phyloP scores from a whole-genome alignment of 2,797 vertebrate genomes.

The Allobates femoralis region DNA sequence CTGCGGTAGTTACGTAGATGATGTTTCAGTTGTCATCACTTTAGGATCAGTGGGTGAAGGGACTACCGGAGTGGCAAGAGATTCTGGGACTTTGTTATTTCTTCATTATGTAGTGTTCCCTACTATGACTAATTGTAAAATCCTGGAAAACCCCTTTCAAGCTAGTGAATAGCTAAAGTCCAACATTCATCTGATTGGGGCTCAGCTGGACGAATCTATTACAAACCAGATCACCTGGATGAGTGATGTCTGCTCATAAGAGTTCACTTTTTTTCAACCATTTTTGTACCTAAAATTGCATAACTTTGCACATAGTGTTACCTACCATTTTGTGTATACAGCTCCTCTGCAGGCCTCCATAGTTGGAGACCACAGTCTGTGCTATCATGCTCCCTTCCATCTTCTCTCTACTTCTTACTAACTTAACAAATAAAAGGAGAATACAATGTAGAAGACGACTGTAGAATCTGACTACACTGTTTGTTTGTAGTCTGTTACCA shows the following conservation, averaged over 20 bases:
- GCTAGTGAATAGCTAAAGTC: too few relatives aligned
- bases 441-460: neutral
- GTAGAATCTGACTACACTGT: neutral
- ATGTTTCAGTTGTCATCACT: too few relatives aligned
- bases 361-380: neutral
- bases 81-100: too few relatives aligned
- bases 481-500: conserved; percentile 1
- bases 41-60: too few relatives aligned
- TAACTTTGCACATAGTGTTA: neutral
- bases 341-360: neutral
- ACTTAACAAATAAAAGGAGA: neutral
- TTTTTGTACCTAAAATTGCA: neutral
- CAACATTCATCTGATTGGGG: too few relatives aligned
- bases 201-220: too few relatives aligned
- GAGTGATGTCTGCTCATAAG: neutral
- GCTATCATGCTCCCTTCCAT: neutral
- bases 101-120: too few relatives aligned
- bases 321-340: neutral
- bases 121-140: too few relatives aligned
- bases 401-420: neutral
- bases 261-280: neutral
- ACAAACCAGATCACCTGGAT: neutral
- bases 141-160: too few relatives aligned
- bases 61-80: too few relatives aligned
- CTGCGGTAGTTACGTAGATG: too few relatives aligned